Base-by-base conservation (phyloP, 2,888 invertebrate species). In the Sympetrum striolatum region DNA sequence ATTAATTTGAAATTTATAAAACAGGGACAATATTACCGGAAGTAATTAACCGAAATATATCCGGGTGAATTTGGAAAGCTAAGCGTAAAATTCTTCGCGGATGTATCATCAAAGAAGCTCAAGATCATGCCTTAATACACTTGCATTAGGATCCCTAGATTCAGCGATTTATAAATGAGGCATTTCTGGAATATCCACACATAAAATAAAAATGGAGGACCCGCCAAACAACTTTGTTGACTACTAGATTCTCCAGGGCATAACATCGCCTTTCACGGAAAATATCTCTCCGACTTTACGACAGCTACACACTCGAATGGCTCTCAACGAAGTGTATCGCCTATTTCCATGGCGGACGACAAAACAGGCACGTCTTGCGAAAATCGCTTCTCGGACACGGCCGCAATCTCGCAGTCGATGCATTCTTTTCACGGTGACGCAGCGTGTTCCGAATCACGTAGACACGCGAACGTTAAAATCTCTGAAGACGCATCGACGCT, bases 391-490 rank as follows among this genome's bases (percentile, higher is more conserved):
- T 73, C 73, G 73, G 73, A 73, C 73, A 73, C 12, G 31, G 53
- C 31, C 73, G 25, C 31, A 25, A 31, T 73, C 73, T 73, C 73
- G 73, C 25, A 22, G 22, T 64, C 64, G 25, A 8, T 25, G 73
- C 25, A 73, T 31, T 25, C 73, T 73, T 31, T 12, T 1, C 8
- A 31, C 3, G 73, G 31, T 73, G 73, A 73, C 25, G 73, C 73
- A 73, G 73, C 73, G 10, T 14, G 12, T 31, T 73, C 31, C 10
- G 31, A 73, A 73, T 73, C 25, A 73, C 73, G 73, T 31, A 25
- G 35, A 82, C 37, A 64, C 31, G 18, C 86, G 86, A 39, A 37
- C 86, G 60, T 86, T 86, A 25, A 86, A 86, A 37, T 86, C 86
- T 60, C 86, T 60, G 2, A 86, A 18, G 58, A 82, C n/a, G 6